Conservation (phyloP, 1,140 invertebrate species). For the Branchinecta lynchi region DNA sequence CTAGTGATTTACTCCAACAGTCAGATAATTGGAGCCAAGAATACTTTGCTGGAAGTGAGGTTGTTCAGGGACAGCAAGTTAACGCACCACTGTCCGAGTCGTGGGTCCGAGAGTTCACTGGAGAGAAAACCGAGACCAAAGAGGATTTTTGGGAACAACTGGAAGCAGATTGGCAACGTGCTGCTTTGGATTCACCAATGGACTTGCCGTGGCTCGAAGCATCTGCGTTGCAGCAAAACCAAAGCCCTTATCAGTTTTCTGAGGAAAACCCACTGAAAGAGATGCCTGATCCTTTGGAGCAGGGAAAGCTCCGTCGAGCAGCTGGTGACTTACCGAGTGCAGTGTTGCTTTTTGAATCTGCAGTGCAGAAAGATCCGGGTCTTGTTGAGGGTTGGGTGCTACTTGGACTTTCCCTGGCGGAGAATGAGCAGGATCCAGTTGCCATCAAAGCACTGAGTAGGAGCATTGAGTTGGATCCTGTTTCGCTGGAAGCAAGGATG, state of each 20-base stretch:
- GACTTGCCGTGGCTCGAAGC: slow-evolving; percentile 13
- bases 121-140: neutral
- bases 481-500: slow-evolving; percentile 69
- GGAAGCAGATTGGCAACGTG: slow-evolving; percentile 16
- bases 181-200: slow-evolving; percentile 11
- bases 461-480: slow-evolving; percentile 62
- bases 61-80: neutral
- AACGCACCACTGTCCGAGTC: neutral
- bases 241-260: slow-evolving; percentile 56
- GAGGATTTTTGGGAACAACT: slow-evolving; percentile 21
- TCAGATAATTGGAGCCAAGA: neutral
- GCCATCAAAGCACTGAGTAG: slow-evolving; percentile 77
- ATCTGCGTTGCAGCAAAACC: slow-evolving; percentile 1
- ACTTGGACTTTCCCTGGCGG: slow-evolving; percentile 75
- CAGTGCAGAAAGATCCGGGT: slow-evolving; percentile 64
- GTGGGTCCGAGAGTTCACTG: no score
- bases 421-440: slow-evolving; percentile 74
- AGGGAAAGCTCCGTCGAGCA: slow-evolving; percentile 63
- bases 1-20: neutral
- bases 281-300: slow-evolving; percentile 62
- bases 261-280: slow-evolving; percentile 72
- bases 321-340: slow-evolving; percentile 84
- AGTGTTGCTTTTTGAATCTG: slow-evolving; percentile 90
- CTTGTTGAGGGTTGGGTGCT: slow-evolving; percentile 66
- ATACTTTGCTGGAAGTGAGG: neutral